A percentile compares a stretch with the other conserved stretches of the same genome.
These are phyloP conservation scores for Cotesia chilonis DNA, from an alignment of 1,140 invertebrate species.

Conservation along the genomic window DNA sequence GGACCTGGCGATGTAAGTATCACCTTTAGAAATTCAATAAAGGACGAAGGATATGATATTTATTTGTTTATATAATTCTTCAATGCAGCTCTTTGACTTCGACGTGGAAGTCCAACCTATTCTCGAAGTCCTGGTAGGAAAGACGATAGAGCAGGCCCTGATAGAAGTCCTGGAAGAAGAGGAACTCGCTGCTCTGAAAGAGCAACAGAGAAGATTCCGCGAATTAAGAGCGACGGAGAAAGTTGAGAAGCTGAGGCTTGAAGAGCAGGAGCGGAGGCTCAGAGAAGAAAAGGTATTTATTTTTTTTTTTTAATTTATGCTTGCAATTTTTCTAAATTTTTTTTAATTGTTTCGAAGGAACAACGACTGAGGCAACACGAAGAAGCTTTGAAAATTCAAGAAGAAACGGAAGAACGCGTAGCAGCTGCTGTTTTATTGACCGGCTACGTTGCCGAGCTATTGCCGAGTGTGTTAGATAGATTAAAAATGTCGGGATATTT, in stretches of 20 bases:
- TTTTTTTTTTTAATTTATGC: constrained; percentile 1
- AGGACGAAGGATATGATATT: too few species aligned
- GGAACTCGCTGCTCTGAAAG: constrained; percentile 75
- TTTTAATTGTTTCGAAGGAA: constrained; percentile 54
- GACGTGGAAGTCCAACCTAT: constrained; percentile 88
- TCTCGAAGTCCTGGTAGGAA: constrained; percentile 85
- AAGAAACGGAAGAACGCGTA: constrained; percentile 80
- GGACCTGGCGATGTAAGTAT: constrained; percentile 81
- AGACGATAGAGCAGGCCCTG: constrained; percentile 86
- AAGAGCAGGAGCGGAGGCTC: constrained; percentile 76
- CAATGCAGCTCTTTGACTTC: constrained; percentile 81
- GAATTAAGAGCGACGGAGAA: constrained; percentile 82
- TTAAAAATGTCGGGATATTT: constrained; percentile 81
- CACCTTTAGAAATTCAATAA: not conserved
- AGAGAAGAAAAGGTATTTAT: constrained; percentile 65
- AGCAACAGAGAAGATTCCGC: constrained; percentile 80
- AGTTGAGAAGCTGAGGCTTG: constrained; percentile 77
- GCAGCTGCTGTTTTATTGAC: constrained; percentile 83
- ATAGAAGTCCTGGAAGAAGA: constrained; percentile 84
- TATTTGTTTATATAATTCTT: constrained; percentile 32
- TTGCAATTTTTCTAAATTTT: not conserved
- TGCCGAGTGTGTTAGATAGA: constrained; percentile 83
- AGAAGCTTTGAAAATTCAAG: constrained; percentile 67
- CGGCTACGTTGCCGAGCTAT: constrained; percentile 83
- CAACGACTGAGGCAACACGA: constrained; percentile 69